A percentile compares a stretch with the other conserved stretches of the same genome.
phyloP scores from a whole-genome alignment of 2,888 invertebrate genomes.

The Phoronis australis region DNA sequence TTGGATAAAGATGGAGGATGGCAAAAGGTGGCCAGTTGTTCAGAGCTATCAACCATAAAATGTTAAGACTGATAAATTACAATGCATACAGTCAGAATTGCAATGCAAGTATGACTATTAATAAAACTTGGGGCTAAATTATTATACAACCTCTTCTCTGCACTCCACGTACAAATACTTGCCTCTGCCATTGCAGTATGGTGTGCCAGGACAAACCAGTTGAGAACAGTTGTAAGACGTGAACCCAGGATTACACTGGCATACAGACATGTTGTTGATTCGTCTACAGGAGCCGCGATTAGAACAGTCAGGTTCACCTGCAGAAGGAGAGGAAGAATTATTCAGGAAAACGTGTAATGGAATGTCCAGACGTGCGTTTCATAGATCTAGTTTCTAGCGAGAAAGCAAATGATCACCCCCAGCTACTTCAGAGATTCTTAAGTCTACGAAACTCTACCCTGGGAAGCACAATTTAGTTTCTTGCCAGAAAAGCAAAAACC shows the following conservation, averaged over 20 bases:
- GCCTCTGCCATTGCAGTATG: slow-evolving; percentile 25
- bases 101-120: too few species aligned
- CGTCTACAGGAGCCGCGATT: slow-evolving; percentile 20
- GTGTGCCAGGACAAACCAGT: slow-evolving; percentile 23
- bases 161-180: slow-evolving; percentile 3
- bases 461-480: too few species aligned
- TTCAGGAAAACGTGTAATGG: too few species aligned
- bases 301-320: slow-evolving; percentile 28
- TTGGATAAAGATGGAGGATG: background rate
- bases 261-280: slow-evolving; percentile 13
- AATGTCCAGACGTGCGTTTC: too few species aligned
- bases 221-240: slow-evolving; percentile 22
- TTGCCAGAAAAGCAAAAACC: too few species aligned
- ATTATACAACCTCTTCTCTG: too few species aligned
- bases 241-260: slow-evolving; percentile 27
- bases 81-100: background rate
- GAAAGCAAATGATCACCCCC: too few species aligned
- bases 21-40: background rate
- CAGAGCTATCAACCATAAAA: background rate
- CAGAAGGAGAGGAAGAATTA: too few species aligned
- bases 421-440: too few species aligned
- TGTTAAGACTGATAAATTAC: background rate
- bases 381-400: too few species aligned
- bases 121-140: too few species aligned
- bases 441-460: too few species aligned